phyloP scores from a whole-genome alignment of 2,888 invertebrate species.

The Pseudoips prasinana region DNA sequence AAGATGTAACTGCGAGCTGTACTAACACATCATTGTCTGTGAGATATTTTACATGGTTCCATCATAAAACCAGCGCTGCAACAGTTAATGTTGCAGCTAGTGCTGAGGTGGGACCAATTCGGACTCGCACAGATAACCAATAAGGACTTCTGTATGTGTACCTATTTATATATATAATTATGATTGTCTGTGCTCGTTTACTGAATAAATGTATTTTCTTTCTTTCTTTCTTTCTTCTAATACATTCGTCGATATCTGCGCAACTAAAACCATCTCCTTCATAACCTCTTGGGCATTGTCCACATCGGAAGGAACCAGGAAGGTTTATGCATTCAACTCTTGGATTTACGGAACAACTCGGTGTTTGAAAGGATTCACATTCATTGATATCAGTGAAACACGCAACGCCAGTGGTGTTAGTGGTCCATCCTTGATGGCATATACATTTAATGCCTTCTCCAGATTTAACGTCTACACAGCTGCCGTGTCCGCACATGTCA shows the following conservation, averaged over 20 bases:
- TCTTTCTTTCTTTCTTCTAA: too few species aligned
- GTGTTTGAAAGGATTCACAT: constrained; percentile 84
- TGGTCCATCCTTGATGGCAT: constrained; percentile 95
- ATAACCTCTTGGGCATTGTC: constrained; percentile 92
- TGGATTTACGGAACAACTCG: constrained; percentile 91
- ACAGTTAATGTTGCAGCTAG: too few species aligned
- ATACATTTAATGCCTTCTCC: constrained; percentile 88
- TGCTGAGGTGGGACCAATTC: too few species aligned
- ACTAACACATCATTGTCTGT: too few species aligned
- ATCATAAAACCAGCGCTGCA: too few species aligned
- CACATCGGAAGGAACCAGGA: constrained; percentile 94
- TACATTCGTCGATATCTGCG: constrained; percentile 94
- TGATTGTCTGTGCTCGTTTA: too few species aligned
- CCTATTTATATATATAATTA: too few species aligned
- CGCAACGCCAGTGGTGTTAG: constrained; percentile 84
- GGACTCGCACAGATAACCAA: too few species aligned
- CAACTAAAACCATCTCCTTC: constrained; percentile 94
- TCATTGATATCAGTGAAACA: constrained; percentile 95
- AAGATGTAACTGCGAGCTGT: too few species aligned
- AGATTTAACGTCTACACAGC: constrained; percentile 86
- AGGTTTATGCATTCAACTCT: constrained; percentile 93
- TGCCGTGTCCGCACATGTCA: constrained; percentile 94
- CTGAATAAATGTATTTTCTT: too few species aligned
- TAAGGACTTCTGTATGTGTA: too few species aligned
- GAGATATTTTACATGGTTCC: too few species aligned